Evolutionary conservation across 2,888 invertebrate species (phyloP).

Genomic region (Brachylomia viminalis): DNA sequence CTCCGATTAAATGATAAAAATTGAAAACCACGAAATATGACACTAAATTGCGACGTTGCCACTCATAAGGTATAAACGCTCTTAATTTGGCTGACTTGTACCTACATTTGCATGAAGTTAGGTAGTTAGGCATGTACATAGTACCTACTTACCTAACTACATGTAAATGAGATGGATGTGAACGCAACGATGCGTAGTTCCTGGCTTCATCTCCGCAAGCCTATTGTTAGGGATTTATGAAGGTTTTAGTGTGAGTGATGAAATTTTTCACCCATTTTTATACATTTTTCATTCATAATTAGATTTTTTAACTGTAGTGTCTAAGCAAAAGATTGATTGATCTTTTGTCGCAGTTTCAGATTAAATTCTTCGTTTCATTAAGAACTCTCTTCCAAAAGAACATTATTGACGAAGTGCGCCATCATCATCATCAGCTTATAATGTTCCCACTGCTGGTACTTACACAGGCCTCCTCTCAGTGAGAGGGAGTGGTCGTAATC

Average conservation of each 20-base stretch:
- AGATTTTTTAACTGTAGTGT: neutral
- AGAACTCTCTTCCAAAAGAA: neutral
- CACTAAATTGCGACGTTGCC: no score
- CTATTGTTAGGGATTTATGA: conserved; percentile 67
- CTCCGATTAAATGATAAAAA: no score
- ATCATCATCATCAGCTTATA: no score
- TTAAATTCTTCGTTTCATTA: neutral
- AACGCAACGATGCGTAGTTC: conserved; percentile 71
- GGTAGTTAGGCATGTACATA: no score
- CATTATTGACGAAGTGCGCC: neutral
- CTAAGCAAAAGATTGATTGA: neutral
- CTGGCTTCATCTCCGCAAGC: conserved; percentile 70
- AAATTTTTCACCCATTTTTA: neutral
- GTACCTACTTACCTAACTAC: conserved; percentile 20
- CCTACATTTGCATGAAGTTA: no score
- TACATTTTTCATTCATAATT: no score
- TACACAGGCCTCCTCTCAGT: no score
- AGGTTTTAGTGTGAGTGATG: conserved; percentile 56
- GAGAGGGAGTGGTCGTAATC: no score
- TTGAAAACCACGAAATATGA: no score
- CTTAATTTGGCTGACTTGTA: no score
- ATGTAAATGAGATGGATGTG: conserved; percentile 66
- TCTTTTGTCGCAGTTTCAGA: neutral
- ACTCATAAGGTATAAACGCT: no score
- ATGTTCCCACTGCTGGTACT: no score